phyloP scores from a whole-genome alignment of 2,888 invertebrate genomes.

The Girardia tigrina region DNA sequence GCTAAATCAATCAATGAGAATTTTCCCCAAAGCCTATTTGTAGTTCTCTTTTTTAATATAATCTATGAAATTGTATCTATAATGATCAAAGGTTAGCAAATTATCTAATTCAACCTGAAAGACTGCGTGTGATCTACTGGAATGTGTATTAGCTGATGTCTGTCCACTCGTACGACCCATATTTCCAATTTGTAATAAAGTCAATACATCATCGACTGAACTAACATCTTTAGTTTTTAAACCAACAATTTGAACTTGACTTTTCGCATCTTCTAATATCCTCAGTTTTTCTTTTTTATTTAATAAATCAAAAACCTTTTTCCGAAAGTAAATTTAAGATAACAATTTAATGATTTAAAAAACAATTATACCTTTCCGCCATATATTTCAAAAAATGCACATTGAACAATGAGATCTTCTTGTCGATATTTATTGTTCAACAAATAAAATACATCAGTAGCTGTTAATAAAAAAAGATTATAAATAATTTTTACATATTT shows the following conservation, averaged over 20 bases:
- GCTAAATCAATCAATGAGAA: slow-evolving; percentile 81
- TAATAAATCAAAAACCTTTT: slow-evolving; percentile 52
- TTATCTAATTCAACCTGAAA: slow-evolving; percentile 65
- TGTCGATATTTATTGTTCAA: slow-evolving; percentile 53
- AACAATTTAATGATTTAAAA: neutral
- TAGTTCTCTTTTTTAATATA: slow-evolving; percentile 16
- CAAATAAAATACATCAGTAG: slow-evolving; percentile 47
- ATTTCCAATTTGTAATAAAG: slow-evolving; percentile 54
- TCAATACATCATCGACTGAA: slow-evolving; percentile 71
- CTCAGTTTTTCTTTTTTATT: slow-evolving; percentile 83
- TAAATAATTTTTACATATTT: too few relatives aligned
- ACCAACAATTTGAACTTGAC: slow-evolving; percentile 90
- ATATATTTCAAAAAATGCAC: slow-evolving; percentile 97
- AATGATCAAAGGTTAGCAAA: neutral
- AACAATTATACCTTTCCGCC: slow-evolving; percentile 64
- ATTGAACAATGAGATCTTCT: slow-evolving; percentile 71
- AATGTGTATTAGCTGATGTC: slow-evolving; percentile 93
- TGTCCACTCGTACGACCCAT: slow-evolving; percentile 66
- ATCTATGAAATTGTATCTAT: neutral
- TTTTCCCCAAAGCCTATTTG: slow-evolving; percentile 65
- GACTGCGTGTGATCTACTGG: slow-evolving; percentile 93
- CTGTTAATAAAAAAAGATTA: too few relatives aligned
- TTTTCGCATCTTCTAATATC: slow-evolving; percentile 89
- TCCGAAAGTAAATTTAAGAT: neutral
- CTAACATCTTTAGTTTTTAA: slow-evolving; percentile 82